Percentiles rank a stretch among this genome's conserved stretches.
Conservation (phyloP, 2,797 vertebrate genomes). For the Molossus molossus region DNA sequence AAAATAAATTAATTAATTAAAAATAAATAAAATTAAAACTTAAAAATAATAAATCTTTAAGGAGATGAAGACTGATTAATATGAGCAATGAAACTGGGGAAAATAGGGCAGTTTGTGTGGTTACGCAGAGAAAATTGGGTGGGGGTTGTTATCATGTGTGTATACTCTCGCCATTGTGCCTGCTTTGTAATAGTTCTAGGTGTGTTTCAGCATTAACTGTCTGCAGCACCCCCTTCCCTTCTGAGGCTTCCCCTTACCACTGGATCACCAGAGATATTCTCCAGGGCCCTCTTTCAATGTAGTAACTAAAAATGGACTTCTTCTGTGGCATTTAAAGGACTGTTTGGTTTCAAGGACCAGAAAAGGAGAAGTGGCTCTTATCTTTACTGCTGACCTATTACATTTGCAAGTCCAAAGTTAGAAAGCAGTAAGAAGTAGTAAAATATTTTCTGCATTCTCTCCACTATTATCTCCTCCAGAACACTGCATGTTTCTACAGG, state of each 20-base stretch:
- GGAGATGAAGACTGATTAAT: neutral
- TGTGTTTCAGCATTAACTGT: neutral
- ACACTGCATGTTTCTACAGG: neutral
- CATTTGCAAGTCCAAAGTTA: neutral
- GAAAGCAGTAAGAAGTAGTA: neutral
- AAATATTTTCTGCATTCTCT: neutral
- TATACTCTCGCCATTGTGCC: neutral
- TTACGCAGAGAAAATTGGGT: neutral
- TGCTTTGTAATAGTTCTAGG: neutral
- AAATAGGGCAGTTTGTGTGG: neutral
- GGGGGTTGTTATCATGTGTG: neutral
- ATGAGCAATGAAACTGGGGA: neutral
- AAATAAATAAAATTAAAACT: no score
- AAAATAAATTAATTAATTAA: no score
- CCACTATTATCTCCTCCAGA: neutral
- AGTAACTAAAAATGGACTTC: neutral
- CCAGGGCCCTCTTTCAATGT: neutral
- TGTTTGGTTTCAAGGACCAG: slow-evolving; percentile 23
- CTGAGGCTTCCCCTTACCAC: neutral
- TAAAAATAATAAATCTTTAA: neutral
- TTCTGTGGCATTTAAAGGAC: neutral
- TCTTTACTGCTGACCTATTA: slow-evolving; percentile 20
- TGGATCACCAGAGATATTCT: neutral
- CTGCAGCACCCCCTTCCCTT: neutral
- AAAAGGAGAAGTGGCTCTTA: neutral